phyloP scores from a whole-genome alignment of 2,113 vertebrate species.

The Urocolius indicus region DNA sequence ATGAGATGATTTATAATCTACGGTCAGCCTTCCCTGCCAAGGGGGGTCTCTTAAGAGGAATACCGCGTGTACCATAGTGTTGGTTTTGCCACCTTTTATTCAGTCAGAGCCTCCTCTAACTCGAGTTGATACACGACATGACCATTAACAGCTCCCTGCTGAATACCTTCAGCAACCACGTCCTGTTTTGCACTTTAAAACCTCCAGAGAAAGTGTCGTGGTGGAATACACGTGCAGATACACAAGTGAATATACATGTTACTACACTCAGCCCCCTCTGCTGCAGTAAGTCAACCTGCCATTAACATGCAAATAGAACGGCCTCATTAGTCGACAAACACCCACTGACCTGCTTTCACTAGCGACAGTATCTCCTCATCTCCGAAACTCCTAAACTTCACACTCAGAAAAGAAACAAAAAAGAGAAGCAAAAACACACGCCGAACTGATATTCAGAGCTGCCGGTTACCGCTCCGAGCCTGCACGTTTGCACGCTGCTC shows the following conservation, averaged over 20 bases:
- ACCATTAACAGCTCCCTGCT: slow-evolving; percentile 53
- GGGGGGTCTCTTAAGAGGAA: background rate
- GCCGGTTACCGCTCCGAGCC: slow-evolving; percentile 15
- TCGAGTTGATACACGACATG: slow-evolving; percentile 22
- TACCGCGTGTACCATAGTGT: background rate
- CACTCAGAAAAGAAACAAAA: background rate
- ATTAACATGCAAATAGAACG: slow-evolving; percentile 84
- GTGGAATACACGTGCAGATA: slow-evolving; percentile 81
- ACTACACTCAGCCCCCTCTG: slow-evolving; percentile 23
- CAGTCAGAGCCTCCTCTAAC: background rate
- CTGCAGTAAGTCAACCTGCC: slow-evolving; percentile 72
- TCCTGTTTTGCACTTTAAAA: slow-evolving; percentile 58
- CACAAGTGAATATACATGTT: slow-evolving; percentile 61
- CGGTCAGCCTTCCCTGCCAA: background rate
- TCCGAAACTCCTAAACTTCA: slow-evolving; percentile 12
- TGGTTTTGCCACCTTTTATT: background rate
- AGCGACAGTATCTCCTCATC: background rate
- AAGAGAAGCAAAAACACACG: background rate
- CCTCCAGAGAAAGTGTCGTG: slow-evolving; percentile 56
- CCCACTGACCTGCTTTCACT: slow-evolving; percentile 64
- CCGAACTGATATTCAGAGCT: background rate
- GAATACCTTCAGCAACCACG: slow-evolving; percentile 39
- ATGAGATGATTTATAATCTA: slow-evolving; percentile 20
- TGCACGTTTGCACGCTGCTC: slow-evolving; percentile 10
- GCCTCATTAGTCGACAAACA: slow-evolving; percentile 73